Evolutionary conservation across 2,888 invertebrate genomes (phyloP).

Genomic region (Mechanitis mazaeus): DNA sequence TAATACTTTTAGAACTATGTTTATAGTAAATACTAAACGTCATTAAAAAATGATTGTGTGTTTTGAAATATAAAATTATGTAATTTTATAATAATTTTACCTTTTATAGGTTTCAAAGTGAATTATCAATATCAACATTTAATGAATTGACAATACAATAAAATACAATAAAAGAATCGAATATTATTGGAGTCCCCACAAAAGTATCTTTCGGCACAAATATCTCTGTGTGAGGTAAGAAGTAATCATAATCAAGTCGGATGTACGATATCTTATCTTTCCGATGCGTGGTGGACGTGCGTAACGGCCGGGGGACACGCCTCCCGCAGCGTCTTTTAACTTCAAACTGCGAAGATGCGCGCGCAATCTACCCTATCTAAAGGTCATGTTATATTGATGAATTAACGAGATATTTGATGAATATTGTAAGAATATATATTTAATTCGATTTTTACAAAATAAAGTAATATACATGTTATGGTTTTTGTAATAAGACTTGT

Average conservation of each 20-base stretch:
- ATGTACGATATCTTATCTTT: constrained; percentile 51
- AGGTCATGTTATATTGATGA: constrained; percentile 48
- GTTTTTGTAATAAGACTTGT: too few species aligned
- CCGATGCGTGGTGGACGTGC: constrained; percentile 63
- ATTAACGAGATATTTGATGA: neutral
- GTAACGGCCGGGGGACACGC: constrained; percentile 62
- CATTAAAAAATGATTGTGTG: too few species aligned
- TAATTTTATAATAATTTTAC: too few species aligned
- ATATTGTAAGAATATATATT: constrained; percentile 11
- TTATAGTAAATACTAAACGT: too few species aligned
- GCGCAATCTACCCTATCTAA: constrained; percentile 60
- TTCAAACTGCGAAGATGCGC: constrained; percentile 58
- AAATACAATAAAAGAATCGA: too few species aligned
- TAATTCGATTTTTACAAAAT: neutral
- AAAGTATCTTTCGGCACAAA: too few species aligned
- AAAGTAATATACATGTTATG: neutral
- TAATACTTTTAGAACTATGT: too few species aligned
- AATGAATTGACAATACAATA: too few species aligned
- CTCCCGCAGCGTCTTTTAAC: constrained; percentile 57
- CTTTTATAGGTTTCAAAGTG: too few species aligned
- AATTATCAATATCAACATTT: too few species aligned
- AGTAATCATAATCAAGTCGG: constrained; percentile 36
- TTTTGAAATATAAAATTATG: too few species aligned
- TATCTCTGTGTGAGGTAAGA: constrained; percentile 19
- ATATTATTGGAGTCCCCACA: too few species aligned